Percentiles rank a stretch among this genome's conserved stretches.
phyloP scores from a whole-genome alignment of 1,140 invertebrate genomes.

The Palaemon carinicauda region DNA sequence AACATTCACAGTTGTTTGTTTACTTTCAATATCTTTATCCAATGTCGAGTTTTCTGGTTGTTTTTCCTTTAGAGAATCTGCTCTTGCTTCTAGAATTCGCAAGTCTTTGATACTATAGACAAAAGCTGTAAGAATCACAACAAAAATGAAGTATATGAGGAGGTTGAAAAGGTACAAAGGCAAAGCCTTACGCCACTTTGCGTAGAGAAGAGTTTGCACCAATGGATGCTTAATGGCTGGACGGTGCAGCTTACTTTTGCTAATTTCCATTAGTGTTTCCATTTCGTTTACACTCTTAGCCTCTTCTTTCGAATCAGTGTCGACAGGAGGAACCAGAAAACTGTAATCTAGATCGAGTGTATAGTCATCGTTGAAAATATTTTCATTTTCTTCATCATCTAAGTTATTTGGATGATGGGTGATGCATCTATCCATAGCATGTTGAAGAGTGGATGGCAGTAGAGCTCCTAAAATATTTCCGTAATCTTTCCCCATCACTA shows the following conservation, averaged over 20 bases:
- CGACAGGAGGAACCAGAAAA: slow-evolving; percentile 41
- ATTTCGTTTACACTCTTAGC: slow-evolving; percentile 29
- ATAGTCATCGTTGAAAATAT: slow-evolving; percentile 42
- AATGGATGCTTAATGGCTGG: slow-evolving; percentile 76
- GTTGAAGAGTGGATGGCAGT: slow-evolving; percentile 36
- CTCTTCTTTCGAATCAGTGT: not conserved
- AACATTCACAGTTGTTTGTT: not conserved
- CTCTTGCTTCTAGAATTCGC: slow-evolving; percentile 26
- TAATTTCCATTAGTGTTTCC: slow-evolving; percentile 48
- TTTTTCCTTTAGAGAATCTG: not conserved
- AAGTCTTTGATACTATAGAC: slow-evolving; percentile 52
- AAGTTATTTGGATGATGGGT: not conserved
- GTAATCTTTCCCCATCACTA: not conserved
- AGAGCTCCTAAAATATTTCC: slow-evolving; percentile 26
- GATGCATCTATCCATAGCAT: slow-evolving; percentile 57
- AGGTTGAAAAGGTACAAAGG: slow-evolving; percentile 78
- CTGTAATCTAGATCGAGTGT: slow-evolving; percentile 48
- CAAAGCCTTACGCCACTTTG: slow-evolving; percentile 83
- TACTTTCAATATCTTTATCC: slow-evolving; percentile 15
- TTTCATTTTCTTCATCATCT: slow-evolving; percentile 29
- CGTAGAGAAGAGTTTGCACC: slow-evolving; percentile 78
- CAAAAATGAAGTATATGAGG: slow-evolving; percentile 76
- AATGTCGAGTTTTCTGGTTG: not conserved
- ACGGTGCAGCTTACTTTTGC: slow-evolving; percentile 31
- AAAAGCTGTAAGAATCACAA: slow-evolving; percentile 66